Evolutionary conservation across 2,888 invertebrate species (phyloP), one percentile per base, ranked within the genome.

Genomic region (Cyaniris semiargus): DNA sequence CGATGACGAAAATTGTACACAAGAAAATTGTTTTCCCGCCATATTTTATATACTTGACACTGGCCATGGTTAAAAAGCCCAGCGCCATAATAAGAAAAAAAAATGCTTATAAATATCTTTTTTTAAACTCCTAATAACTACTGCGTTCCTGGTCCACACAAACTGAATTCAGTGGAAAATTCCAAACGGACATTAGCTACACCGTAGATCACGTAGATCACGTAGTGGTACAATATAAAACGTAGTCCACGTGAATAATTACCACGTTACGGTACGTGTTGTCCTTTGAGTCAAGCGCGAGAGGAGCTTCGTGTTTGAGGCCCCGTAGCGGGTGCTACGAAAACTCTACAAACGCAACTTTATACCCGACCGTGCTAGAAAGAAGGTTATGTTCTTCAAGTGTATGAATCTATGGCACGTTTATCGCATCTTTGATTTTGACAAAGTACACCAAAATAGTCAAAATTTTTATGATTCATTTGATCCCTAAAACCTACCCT

Each of bases 151-250:
- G 2, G 27, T 66, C 66, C 66, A 13, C 5, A 31, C 60, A 58
- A 58, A 21, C 21, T 58, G 21, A 58, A 58, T 8, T 66, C 27
- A 7, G 27, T 66, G 66, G 27, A 66, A 66, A 66, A 66, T 66
- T 27, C 18, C 18, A 15, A 58, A 66, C 66, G 5, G 15, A 31
- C 66, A 10, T 1, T 56, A 0, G 1, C n/a, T 48, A 23, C 21
- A 23, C 23, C 10, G 60, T 23, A 21, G 13, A 27, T 60, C 60
- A 23, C 23, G 60, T 23, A 27, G 23, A 31, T 31, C 27, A 66
- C 66, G 66, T 66, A 66, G 66, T 66, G 27, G 66, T 60, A 60
- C 60, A 66, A 31, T 66, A 66, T 66, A 66, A 66, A 66, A 66
- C 66, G 66, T 27, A 66, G 66, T 66, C 27, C 18, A 66, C 66